Percentiles rank a stretch among this genome's conserved stretches.
phyloP scores from a whole-genome alignment of 2,113 vertebrate genomes.

The Macrotus californicus region DNA sequence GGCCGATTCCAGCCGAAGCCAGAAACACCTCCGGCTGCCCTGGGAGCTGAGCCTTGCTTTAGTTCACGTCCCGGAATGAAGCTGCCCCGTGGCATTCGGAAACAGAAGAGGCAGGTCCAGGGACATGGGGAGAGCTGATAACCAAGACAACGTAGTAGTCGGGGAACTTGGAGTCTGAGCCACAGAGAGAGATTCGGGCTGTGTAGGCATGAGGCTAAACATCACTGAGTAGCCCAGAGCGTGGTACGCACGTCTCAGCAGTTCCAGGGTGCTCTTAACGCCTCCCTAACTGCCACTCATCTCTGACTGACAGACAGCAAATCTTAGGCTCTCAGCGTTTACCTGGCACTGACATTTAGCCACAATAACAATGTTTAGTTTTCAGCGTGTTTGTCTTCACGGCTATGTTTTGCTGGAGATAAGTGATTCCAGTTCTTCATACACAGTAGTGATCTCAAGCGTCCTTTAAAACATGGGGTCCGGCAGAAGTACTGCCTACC shows the following conservation, averaged over 20 bases:
- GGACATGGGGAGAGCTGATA: no score
- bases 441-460: background rate
- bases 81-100: background rate
- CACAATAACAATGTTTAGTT: background rate
- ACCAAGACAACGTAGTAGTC: no score
- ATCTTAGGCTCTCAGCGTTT: background rate
- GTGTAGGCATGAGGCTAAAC: accelerated
- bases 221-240: accelerated
- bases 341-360: background rate
- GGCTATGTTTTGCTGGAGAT: background rate
- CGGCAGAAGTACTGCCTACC: no score
- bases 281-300: background rate
- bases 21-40: background rate
- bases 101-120: background rate
- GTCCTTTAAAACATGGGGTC: background rate
- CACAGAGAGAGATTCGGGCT: background rate
- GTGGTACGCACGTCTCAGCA: accelerated
- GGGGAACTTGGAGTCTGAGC: background rate
- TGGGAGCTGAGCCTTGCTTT: background rate
- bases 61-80: background rate
- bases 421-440: background rate
- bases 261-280: accelerated
- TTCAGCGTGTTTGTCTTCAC: background rate
- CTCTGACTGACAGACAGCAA: background rate
- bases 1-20: background rate